Evolutionary conservation across 2,797 vertebrate species (phyloP).

Genomic region (Myotis planiceps): DNA sequence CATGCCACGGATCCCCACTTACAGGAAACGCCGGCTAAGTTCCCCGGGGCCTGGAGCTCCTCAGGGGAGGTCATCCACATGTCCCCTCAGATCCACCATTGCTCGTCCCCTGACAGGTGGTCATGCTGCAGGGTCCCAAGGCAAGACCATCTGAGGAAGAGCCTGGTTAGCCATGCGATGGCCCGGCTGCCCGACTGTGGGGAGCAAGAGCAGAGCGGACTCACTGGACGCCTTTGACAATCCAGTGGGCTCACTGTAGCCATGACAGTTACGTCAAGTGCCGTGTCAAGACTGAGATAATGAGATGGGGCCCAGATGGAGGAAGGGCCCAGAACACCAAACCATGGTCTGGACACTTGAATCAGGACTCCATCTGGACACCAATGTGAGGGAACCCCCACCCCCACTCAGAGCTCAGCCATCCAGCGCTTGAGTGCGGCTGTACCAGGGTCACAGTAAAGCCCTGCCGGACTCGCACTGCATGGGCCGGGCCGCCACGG

Average conservation of each 20-base stretch:
- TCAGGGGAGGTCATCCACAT: background rate
- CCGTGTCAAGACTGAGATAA: background rate
- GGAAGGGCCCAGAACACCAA: background rate
- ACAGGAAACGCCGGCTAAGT: background rate
- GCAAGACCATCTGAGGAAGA: background rate
- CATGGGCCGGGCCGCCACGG: accelerated
- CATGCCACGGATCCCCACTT: accelerated
- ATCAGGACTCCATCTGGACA: background rate
- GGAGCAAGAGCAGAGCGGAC: background rate
- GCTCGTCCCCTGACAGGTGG: background rate
- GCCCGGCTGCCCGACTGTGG: background rate
- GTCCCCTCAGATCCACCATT: background rate
- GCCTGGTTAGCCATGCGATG: no score
- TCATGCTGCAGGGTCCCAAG: accelerated
- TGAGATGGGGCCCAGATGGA: background rate
- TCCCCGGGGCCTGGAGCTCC: background rate
- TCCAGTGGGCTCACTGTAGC: background rate
- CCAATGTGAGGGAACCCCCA: background rate
- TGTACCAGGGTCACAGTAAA: accelerated
- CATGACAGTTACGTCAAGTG: no score
- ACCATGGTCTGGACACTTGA: background rate
- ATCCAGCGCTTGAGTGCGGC: background rate
- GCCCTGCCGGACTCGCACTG: background rate
- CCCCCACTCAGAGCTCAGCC: background rate
- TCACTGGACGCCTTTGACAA: background rate